Percentiles rank a stretch among this genome's conserved stretches.
phyloP scores from a whole-genome alignment of 2,888 invertebrate genomes.

The Pollenia amentaria region DNA sequence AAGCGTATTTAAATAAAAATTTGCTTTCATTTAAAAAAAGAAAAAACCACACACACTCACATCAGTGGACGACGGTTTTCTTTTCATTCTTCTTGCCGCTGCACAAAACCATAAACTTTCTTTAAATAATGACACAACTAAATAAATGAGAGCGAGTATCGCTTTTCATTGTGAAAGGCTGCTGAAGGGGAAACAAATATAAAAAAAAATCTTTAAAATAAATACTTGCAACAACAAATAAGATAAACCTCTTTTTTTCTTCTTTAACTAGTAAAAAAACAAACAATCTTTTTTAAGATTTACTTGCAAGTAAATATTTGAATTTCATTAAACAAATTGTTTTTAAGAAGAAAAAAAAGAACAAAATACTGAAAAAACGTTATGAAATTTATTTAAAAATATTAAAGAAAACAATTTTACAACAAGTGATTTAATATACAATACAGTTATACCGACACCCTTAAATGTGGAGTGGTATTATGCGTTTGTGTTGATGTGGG shows the following conservation, averaged over 20 bases:
- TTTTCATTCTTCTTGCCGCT: conserved; percentile 22
- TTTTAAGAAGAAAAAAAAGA: background rate
- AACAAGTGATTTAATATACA: background rate
- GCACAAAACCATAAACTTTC: conserved; percentile 38
- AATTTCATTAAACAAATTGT: conserved; percentile 39
- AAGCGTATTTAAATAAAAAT: conserved; percentile 27
- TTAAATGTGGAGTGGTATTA: no score
- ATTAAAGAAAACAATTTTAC: background rate
- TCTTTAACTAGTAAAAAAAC: conserved; percentile 17
- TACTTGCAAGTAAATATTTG: conserved; percentile 46
- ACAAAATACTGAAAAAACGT: background rate
- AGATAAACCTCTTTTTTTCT: conserved; percentile 28
- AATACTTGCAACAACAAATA: conserved; percentile 24
- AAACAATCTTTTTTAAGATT: conserved; percentile 14
- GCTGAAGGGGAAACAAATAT: conserved; percentile 43
- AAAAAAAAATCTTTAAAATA: conserved; percentile 15
- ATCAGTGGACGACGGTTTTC: conserved; percentile 4
- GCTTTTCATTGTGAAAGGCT: conserved; percentile 62
- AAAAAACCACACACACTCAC: conserved; percentile 12
- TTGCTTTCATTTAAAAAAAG: conserved; percentile 33
- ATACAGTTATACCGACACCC: no score
- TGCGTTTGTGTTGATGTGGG: no score
- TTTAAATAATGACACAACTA: conserved; percentile 30
- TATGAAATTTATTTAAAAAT: background rate
- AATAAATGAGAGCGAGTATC: conserved; percentile 1